Base-by-base conservation (phyloP, 2,797 vertebrate genomes). In the Tauraco hartlaubi region DNA sequence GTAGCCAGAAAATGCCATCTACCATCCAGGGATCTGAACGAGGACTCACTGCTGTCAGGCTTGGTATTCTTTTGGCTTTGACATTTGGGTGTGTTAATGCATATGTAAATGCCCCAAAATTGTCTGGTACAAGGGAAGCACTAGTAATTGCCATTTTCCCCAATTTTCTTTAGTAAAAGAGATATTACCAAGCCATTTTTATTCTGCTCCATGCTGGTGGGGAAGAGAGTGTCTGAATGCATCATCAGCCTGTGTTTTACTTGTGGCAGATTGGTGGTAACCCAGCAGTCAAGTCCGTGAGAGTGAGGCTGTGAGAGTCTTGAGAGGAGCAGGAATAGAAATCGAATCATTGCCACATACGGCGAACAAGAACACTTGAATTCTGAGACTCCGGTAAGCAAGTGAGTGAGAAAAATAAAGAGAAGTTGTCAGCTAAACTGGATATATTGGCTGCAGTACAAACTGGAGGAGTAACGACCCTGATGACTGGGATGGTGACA, bases 371-470 rank as follows among this genome's bases (percentile, higher is more conserved):
- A 85, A 35, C 87, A 74, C 85, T 92, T 74, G 68, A 90, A 71
- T 96, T 71, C 90, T 37, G 72, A 91, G 90, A 64, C 61, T 92
- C 66, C 46, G 8, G 44, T 49, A 56, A 74, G 87, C 49, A 46
- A 75, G 61, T 37, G 43, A 94, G 69, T 54, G 80, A 89, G 92
- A 91, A 90, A 92, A 92, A 91, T 71, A 88, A 90, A 85, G 72
- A 80, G 72, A 80, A 58, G 29, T 69, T 92, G 90, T 64, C 93
- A 85, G 91, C 54, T 74, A 5, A 44, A 35, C 68, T 35, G 64
- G 31, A 8, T 85, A 0, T 55, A 64, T 49, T 83, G 79, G 39
- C 49, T 88, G 54, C 67, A 64, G 56, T 61, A 12, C 44, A n/a
- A 71, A 51, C 64, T 74, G 56, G 61, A 87, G 80, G 31, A 73